Percentiles rank a stretch among this genome's conserved stretches.
Conservation (phyloP, 2,888 invertebrate genomes). For the Lysandra bellargus region DNA sequence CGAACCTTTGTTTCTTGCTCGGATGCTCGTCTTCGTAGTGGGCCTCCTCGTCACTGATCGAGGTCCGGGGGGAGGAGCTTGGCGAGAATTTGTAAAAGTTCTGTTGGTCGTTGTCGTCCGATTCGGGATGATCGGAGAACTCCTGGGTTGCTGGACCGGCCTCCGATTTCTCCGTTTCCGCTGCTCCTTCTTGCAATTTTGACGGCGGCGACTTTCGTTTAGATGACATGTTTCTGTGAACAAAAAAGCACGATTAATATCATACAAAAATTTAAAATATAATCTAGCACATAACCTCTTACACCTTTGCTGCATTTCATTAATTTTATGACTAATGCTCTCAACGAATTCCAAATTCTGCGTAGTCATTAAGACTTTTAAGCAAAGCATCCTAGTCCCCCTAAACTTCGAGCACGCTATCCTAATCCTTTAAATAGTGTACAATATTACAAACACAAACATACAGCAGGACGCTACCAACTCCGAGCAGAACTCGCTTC, state of each 20-base stretch:
- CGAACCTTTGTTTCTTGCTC: slow-evolving; percentile 82
- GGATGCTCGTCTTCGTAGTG: slow-evolving; percentile 82
- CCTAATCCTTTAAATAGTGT: slow-evolving; percentile 32
- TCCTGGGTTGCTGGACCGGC: slow-evolving; percentile 78
- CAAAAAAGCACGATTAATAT: slow-evolving; percentile 50
- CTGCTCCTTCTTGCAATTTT: slow-evolving; percentile 90
- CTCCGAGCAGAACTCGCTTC: slow-evolving; percentile 68
- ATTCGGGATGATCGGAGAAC: slow-evolving; percentile 67
- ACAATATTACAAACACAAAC: slow-evolving; percentile 50
- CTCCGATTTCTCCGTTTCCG: slow-evolving; percentile 71
- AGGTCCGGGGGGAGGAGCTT: slow-evolving; percentile 70
- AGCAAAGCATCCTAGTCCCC: slow-evolving; percentile 4
- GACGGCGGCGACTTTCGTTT: slow-evolving; percentile 98
- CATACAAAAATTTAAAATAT: neutral
- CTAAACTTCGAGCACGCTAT: slow-evolving; percentile 21
- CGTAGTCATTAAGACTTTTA: slow-evolving; percentile 7
- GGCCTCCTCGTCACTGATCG: slow-evolving; percentile 81
- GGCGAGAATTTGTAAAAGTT: slow-evolving; percentile 76
- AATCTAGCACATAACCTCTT: neutral
- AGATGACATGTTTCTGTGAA: slow-evolving; percentile 95
- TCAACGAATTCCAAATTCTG: neutral
- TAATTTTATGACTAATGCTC: neutral
- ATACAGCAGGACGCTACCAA: slow-evolving; percentile 65
- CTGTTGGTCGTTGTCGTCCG: slow-evolving; percentile 65
- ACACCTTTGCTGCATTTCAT: neutral